Base-by-base conservation (phyloP, 2,888 invertebrate species). In the Tricholauxania praeusta region DNA sequence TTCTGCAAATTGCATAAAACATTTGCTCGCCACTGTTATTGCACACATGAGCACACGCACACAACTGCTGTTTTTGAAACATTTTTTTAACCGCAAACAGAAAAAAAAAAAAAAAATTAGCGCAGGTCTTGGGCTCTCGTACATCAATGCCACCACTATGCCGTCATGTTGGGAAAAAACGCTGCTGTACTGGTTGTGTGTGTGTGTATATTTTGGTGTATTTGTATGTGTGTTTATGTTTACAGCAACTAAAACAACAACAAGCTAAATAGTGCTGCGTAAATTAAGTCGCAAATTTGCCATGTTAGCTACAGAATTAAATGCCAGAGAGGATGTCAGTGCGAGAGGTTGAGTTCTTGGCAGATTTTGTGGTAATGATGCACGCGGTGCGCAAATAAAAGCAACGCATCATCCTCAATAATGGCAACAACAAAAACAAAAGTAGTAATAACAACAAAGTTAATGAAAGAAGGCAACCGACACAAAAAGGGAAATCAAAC, bases 331-430 rank as follows among this genome's bases (percentile, higher is more conserved):
- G 39, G 39, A 28, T 12, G 47, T 14, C 22, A 14, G n/a, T 39
- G n/a, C 17, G 63, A 47, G 14, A 48, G 14, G 48, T 6, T 19
- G 19, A 14, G 39, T 12, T 47, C 8, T 39, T 19, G n/a, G 39
- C 39, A 39, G 39, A 39, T 39, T 10, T 10, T 39, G 39, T 39
- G 39, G 39, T 39, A 39, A 39, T 39, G 39, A 39, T 39, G 39
- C 39, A 39, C 39, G 39, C 39, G 39, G 39, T 39, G 39, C 19
- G 32, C 47, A 53, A 28, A 53, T 39, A 66, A 66, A 57, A 39
- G 47, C 67, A 55, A 67, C 67, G 67, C 57, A 67, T 67, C 67
- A 57, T 47, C 17, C 67, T 67, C 59, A 68, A 59, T 59, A 68
- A 59, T 32, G 59, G 59, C 68, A 68, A 48, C 48, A 49, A 28